These are phyloP conservation scores for Dynastes tityus DNA, from an alignment of 2,888 invertebrate species.

Conservation along the genomic window DNA sequence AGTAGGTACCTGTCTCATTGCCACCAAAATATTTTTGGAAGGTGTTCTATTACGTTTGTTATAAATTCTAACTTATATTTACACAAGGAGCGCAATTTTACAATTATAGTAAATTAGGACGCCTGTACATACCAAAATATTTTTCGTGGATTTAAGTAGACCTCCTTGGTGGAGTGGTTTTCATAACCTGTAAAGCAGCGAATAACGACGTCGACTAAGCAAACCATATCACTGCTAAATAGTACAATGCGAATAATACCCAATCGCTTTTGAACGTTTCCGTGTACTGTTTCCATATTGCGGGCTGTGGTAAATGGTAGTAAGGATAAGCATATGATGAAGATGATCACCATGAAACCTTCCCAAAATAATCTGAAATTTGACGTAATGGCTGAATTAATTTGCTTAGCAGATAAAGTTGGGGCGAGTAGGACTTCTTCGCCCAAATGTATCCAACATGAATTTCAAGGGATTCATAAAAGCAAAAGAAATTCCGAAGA, in stretches of 20 bases:
- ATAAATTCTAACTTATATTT: too few relatives aligned
- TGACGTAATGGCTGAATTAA: background rate
- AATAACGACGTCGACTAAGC: slow-evolving; percentile 7
- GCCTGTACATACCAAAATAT: slow-evolving; percentile 32
- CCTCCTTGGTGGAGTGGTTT: slow-evolving; percentile 1
- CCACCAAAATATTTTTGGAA: too few relatives aligned
- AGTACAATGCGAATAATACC: background rate
- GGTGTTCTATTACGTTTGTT: too few relatives aligned
- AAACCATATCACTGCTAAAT: slow-evolving; percentile 6
- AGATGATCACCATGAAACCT: slow-evolving; percentile 24
- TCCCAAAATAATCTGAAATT: slow-evolving; percentile 42
- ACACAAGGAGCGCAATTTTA: too few relatives aligned
- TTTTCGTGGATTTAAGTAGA: slow-evolving; percentile 5
- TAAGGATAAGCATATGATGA: background rate
- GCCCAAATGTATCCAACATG: too few relatives aligned
- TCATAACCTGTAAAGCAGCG: slow-evolving; percentile 28
- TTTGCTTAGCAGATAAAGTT: background rate
- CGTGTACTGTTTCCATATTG: background rate
- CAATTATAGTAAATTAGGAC: background rate
- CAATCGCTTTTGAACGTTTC: background rate
- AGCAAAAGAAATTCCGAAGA: too few relatives aligned
- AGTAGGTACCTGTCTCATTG: too few relatives aligned
- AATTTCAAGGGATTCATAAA: too few relatives aligned
- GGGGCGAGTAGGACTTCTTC: too few relatives aligned
- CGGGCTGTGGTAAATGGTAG: slow-evolving; percentile 13